Evolutionary conservation across 2,113 vertebrate genomes (phyloP), one percentile per base, ranked within the genome.

Genomic region (Bos javanicus): DNA sequence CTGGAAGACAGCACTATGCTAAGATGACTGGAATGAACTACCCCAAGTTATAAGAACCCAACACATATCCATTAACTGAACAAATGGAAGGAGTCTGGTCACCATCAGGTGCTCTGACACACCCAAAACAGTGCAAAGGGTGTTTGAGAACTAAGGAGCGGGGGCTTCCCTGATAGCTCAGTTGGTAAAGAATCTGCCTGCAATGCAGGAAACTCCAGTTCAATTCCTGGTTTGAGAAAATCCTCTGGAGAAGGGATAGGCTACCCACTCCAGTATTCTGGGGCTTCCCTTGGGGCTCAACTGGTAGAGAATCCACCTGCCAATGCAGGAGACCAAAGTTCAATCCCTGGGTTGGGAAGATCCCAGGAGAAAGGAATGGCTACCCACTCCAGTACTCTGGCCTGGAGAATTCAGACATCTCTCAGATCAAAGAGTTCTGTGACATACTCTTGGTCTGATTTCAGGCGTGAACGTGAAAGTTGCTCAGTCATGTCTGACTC

Each of bases 31-130:
- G 33, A 23, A 52, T 6, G 30, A 64, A 54, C 78, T 76, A 26
- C 60, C 52, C 19, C 0, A 0, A 36, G 46, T 30, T 71, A 25
- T 11, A 74, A 57, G 50, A 23, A 5, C 28, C 62, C 48, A 23
- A 6, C 9, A 78, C 30, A 14, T 5, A 48, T 11, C 30, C 85
- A 54, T 78, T 33, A 54, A 0, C 23, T 57, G 48, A 83, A 76
- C 36, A 21, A 36, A 19, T 0, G 23, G 46, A 21, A 67, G 54
- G 48, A 76, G 67, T 46, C 1, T 28, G 6, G 84, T 67, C 17
- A 15, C 7, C 26, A 15, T 1, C 7, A n/a, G 56, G 59, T 11
- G 28, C 17, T 62, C 46, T 52, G 95, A 78, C 46, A 57, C 7
- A 52, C 4, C 50, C 10, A 9, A 25, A 89, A 39, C 28, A 36